Percentiles rank a stretch among this genome's conserved stretches.
These are phyloP conservation scores for Chloroclystis v-ata DNA, from an alignment of 2,888 invertebrate genomes.

Conservation along the genomic window DNA sequence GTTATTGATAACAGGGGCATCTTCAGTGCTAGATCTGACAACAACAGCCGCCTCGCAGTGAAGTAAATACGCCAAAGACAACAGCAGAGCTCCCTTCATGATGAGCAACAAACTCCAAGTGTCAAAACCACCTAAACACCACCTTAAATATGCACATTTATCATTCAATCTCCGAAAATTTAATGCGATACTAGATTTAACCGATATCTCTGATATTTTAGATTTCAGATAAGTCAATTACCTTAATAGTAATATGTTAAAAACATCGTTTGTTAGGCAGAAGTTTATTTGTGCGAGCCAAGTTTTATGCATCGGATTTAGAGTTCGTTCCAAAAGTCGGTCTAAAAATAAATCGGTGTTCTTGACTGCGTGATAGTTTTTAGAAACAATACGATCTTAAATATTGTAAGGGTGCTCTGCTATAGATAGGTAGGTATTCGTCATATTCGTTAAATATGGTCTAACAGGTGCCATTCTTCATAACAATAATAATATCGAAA, in stretches of 20 bases:
- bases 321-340: slow-evolving; percentile 21
- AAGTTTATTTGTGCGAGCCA: slow-evolving; percentile 34
- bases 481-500: too few species aligned
- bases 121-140: slow-evolving; percentile 38
- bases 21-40: slow-evolving; percentile 31
- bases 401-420: background rate
- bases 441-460: background rate
- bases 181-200: too few species aligned
- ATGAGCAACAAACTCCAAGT: slow-evolving; percentile 41
- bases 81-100: slow-evolving; percentile 49
- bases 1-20: slow-evolving; percentile 48
- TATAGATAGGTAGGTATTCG: background rate
- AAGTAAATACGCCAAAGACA: slow-evolving; percentile 47
- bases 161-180: slow-evolving; percentile 5
- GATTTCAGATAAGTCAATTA: slow-evolving; percentile 32
- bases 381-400: slow-evolving; percentile 5
- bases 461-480: too few species aligned
- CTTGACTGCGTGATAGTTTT: slow-evolving; percentile 19
- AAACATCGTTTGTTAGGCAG: slow-evolving; percentile 45
- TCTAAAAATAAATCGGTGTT: slow-evolving; percentile 45
- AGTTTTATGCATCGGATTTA: slow-evolving; percentile 34
- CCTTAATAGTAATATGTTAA: slow-evolving; percentile 44
- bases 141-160: slow-evolving; percentile 45
- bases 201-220: background rate
- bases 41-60: slow-evolving; percentile 53